Conservation (phyloP, 1,140 invertebrate species). For the Drosophila nigromelanica region DNA sequence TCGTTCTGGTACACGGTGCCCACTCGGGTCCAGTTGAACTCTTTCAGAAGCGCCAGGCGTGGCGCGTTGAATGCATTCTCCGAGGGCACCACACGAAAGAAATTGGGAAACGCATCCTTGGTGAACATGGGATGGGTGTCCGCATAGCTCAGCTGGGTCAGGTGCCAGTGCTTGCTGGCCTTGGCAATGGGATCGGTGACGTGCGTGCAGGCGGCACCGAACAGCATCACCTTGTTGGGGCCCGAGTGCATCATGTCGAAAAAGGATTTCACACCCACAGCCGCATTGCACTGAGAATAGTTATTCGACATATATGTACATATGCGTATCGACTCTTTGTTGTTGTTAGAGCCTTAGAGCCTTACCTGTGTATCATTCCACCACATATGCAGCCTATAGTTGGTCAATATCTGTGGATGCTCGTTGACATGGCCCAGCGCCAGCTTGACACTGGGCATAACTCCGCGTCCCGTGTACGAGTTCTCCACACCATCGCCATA, state of each 20-base stretch:
- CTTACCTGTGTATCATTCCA: slow-evolving; percentile 98
- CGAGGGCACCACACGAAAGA: slow-evolving; percentile 97
- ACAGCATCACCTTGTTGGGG: slow-evolving; percentile 96
- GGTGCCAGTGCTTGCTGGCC: slow-evolving; percentile 97
- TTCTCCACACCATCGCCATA: slow-evolving; percentile 91
- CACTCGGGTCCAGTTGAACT: slow-evolving; percentile 98
- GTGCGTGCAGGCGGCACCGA: slow-evolving; percentile 97
- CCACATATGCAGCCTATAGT: slow-evolving; percentile 95
- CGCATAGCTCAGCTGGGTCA: slow-evolving; percentile 98
- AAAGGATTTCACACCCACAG: slow-evolving; percentile 98
- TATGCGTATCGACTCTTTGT: neutral
- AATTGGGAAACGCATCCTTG: slow-evolving; percentile 96
- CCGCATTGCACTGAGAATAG: slow-evolving; percentile 95
- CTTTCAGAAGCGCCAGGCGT: slow-evolving; percentile 92
- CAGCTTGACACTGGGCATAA: slow-evolving; percentile 96
- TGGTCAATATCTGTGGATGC: slow-evolving; percentile 91
- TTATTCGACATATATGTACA: no score
- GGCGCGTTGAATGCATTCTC: slow-evolving; percentile 98
- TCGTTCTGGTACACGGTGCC: slow-evolving; percentile 99
- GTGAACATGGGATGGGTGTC: slow-evolving; percentile 99
- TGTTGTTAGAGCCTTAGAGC: slow-evolving; percentile 63
- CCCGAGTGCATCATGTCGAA: slow-evolving; percentile 99
- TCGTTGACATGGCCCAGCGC: slow-evolving; percentile 97
- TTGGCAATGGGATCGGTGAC: slow-evolving; percentile 99
- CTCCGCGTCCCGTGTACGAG: slow-evolving; percentile 91